Evolutionary conservation across 2,888 invertebrate genomes (phyloP).

Genomic region (Noctua comes): DNA sequence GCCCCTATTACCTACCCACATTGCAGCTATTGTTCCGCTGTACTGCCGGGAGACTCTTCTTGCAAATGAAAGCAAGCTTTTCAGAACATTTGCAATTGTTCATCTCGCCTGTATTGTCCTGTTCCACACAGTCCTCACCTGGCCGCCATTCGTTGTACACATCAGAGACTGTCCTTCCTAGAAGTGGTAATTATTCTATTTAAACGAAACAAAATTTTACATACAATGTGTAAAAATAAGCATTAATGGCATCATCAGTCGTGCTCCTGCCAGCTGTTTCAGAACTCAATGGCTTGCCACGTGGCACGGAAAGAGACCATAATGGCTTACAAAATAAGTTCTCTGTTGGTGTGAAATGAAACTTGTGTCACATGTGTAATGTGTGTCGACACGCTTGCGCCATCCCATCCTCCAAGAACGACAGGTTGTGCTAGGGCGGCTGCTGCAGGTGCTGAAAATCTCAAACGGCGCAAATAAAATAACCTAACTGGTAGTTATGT

Average conservation of each 20-base stretch:
- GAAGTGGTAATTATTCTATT: not conserved
- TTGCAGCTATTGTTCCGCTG: constrained; percentile 79
- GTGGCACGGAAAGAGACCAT: not conserved
- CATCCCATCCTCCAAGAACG: too few species aligned
- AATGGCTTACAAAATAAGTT: too few species aligned
- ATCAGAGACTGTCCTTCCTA: not conserved
- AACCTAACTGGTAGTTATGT: too few species aligned
- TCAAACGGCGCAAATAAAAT: too few species aligned
- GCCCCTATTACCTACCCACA: constrained; percentile 65
- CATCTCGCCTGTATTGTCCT: constrained; percentile 59
- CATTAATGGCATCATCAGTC: not conserved
- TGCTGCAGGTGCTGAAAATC: too few species aligned
- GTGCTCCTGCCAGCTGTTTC: not conserved
- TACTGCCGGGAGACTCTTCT: constrained; percentile 73
- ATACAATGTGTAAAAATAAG: too few species aligned
- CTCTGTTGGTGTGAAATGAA: not conserved
- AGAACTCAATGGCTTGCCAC: not conserved
- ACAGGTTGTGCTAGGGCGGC: too few species aligned
- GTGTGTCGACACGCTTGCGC: not conserved
- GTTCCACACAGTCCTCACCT: not conserved
- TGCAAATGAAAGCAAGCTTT: constrained; percentile 80
- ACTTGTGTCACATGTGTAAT: too few species aligned
- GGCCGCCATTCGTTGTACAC: not conserved
- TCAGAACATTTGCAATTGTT: constrained; percentile 74
- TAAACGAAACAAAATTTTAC: not conserved